phyloP scores from a whole-genome alignment of 2,797 vertebrate genomes.

The Scomberomorus guttatus region DNA sequence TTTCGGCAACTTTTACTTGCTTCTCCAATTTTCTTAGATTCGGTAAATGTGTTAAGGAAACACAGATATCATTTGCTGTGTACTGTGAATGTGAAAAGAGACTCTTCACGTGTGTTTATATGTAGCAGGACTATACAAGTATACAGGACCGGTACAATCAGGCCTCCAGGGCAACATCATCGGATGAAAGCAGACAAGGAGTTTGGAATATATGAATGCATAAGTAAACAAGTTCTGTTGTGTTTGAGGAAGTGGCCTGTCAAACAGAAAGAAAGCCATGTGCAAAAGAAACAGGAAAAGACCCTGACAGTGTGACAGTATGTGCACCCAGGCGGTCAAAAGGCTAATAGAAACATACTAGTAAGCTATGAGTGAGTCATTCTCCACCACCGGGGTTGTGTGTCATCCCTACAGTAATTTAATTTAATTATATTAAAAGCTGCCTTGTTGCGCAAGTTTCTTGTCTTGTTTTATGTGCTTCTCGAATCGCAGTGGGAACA shows the following conservation, averaged over 20 bases:
- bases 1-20: neutral
- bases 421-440: too few species aligned
- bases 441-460: too few species aligned
- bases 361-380: too few species aligned
- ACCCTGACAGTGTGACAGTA: too few species aligned
- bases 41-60: neutral
- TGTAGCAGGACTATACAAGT: too few species aligned
- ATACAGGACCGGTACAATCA: neutral
- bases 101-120: too few species aligned
- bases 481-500: too few species aligned
- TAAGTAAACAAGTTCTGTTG: neutral
- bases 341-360: constrained; percentile 50
- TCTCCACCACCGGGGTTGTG: too few species aligned
- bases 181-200: constrained; percentile 33
- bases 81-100: too few species aligned
- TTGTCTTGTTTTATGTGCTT: too few species aligned
- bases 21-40: neutral
- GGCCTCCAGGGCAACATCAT: constrained; percentile 21
- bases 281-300: too few species aligned
- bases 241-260: neutral
- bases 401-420: too few species aligned
- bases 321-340: constrained; percentile 21
- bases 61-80: neutral
- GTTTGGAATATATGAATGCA: constrained; percentile 52
- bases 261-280: neutral